A percentile compares a stretch with the other conserved stretches of the same genome.
Conservation (phyloP, 1,140 invertebrate genomes). For the Achatina immaculata region DNA sequence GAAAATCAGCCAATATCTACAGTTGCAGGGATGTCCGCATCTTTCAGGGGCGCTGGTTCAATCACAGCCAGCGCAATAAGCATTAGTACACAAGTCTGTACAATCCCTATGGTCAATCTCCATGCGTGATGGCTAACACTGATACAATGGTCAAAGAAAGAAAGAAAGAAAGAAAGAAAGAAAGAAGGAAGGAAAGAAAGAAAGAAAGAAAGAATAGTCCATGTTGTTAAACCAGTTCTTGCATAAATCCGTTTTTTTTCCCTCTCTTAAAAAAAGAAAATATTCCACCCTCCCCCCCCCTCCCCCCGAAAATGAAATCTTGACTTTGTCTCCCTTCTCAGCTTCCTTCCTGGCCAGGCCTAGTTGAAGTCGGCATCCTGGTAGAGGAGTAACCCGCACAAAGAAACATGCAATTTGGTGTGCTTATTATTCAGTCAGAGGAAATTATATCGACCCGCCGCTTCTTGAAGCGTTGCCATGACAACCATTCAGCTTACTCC, state of each 20-base stretch:
- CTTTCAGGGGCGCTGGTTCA: too few relatives aligned
- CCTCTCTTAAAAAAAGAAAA: not conserved
- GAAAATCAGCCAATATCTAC: too few relatives aligned
- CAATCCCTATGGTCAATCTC: too few relatives aligned
- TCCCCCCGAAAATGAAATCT: too few relatives aligned
- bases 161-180: not conserved
- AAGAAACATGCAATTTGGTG: slow-evolving; percentile 1
- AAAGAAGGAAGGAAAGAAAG: not conserved
- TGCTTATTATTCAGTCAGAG: slow-evolving; percentile 19
- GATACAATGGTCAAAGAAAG: too few relatives aligned
- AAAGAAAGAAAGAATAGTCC: not conserved
- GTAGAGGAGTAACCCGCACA: not conserved
- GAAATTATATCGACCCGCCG: not conserved
- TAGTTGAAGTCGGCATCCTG: not conserved
- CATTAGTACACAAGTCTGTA: too few relatives aligned
- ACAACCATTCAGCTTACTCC: slow-evolving; percentile 5
- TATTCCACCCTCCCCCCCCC: not conserved
- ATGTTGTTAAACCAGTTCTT: not conserved
- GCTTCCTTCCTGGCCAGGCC: not conserved
- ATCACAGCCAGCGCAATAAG: too few relatives aligned
- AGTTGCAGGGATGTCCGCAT: too few relatives aligned
- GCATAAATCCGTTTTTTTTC: not conserved
- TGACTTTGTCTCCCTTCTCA: too few relatives aligned
- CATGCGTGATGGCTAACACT: too few relatives aligned
- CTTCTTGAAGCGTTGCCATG: slow-evolving; percentile 18